Conservation (phyloP, 2,888 invertebrate genomes). For the Hedya salicella region DNA sequence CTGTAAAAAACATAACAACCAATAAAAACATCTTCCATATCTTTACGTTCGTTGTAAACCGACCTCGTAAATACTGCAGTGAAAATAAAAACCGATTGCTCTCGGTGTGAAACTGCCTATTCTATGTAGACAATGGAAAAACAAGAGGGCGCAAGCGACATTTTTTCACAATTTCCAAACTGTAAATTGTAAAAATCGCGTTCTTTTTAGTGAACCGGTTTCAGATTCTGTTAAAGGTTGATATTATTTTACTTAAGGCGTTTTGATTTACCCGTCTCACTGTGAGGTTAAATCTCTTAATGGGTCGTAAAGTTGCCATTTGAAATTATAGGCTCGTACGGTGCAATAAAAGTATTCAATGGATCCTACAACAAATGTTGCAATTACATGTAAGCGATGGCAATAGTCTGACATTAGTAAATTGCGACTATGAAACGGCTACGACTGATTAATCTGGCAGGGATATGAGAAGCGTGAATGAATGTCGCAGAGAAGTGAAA, state of each 20-base stretch:
- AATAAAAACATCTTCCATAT: conserved; percentile 42
- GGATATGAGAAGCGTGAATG: no score
- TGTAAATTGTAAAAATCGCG: background rate
- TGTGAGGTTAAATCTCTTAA: conserved; percentile 38
- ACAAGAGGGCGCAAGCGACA: conserved; percentile 1
- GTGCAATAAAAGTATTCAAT: conserved; percentile 36
- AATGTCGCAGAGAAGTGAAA: no score
- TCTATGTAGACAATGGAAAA: background rate
- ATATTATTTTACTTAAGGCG: background rate
- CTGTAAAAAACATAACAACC: conserved; percentile 41
- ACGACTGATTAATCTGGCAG: background rate
- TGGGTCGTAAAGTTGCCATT: conserved; percentile 41
- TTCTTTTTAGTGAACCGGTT: no score
- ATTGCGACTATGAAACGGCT: background rate
- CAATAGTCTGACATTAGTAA: background rate
- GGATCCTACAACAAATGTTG: conserved; percentile 31
- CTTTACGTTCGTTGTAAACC: conserved; percentile 43
- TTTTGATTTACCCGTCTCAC: background rate
- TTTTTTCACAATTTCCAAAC: no score
- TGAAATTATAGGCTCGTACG: conserved; percentile 36
- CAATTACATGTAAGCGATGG: conserved; percentile 19
- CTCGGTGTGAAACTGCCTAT: conserved; percentile 41
- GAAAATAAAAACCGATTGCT: conserved; percentile 44
- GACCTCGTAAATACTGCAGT: conserved; percentile 43
- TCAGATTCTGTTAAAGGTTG: background rate